These are phyloP conservation scores for Drosophila busckii DNA, from an alignment of 1,140 invertebrate genomes.

Conservation along the genomic window DNA sequence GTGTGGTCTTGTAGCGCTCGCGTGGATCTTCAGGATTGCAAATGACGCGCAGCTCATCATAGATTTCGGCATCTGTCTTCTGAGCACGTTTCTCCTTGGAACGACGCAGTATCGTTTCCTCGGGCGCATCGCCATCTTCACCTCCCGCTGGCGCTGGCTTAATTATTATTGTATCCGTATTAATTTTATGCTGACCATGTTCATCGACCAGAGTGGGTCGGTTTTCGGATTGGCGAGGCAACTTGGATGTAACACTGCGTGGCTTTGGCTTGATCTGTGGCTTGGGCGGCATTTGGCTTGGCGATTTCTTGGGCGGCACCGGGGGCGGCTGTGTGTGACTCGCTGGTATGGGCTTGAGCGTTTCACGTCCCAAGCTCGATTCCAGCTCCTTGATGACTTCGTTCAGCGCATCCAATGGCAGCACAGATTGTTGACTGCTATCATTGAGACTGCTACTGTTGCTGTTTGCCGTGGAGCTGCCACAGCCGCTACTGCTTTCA, in stretches of 20 bases:
- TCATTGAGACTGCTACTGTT: slow-evolving; percentile 71
- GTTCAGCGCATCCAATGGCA: slow-evolving; percentile 53
- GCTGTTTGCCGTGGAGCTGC: slow-evolving; percentile 56
- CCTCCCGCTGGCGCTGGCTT: slow-evolving; percentile 37
- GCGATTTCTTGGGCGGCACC: slow-evolving; percentile 77
- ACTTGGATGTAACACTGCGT: slow-evolving; percentile 65
- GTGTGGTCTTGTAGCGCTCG: slow-evolving; percentile 87
- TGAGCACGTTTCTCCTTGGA: slow-evolving; percentile 82
- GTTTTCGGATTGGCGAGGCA: slow-evolving; percentile 55
- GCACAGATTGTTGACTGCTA: slow-evolving; percentile 59
- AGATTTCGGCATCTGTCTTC: slow-evolving; percentile 89
- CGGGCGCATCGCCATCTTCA: slow-evolving; percentile 60
- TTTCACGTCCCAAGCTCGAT: slow-evolving; percentile 65
- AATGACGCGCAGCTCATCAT: slow-evolving; percentile 88
- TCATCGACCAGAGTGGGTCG: slow-evolving; percentile 51
- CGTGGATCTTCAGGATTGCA: slow-evolving; percentile 89
- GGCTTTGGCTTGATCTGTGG: slow-evolving; percentile 77
- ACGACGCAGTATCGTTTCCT: slow-evolving; percentile 80
- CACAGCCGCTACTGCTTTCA: slow-evolving; percentile 58
- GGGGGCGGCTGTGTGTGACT: slow-evolving; percentile 60
- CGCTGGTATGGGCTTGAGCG: slow-evolving; percentile 38
- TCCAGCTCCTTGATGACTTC: slow-evolving; percentile 72
- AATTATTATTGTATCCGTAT: slow-evolving; percentile 80
- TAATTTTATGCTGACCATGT: slow-evolving; percentile 48
- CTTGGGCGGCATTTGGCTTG: slow-evolving; percentile 72